Base-by-base conservation (phyloP, 2,888 invertebrate species). In the Willowsia nigromaculata region DNA sequence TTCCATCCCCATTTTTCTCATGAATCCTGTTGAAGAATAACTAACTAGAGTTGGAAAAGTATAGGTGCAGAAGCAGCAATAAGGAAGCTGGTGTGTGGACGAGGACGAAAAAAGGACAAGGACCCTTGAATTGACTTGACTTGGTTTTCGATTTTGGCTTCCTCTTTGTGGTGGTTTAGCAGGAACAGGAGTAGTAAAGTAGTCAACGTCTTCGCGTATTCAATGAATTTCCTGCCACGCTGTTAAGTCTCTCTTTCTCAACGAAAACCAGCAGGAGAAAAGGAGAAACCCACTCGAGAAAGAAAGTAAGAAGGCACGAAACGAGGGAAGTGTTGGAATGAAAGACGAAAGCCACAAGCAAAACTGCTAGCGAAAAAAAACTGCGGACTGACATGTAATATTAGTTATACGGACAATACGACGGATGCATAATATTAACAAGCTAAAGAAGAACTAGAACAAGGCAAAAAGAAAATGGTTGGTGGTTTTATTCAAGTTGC, bases 111-210 rank as follows among this genome's bases (percentile, higher is more conserved):
- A 33, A 68, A 37, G 53, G 78, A 59, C 62, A 81, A 87, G 81
- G 50, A 81, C 87, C 81, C 87, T 87, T 87, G 81, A 87, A 56
- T 80, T 78, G 76, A 78, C 76, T 78, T 78, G 50, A 87, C 87
- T 80, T 15, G 27, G 65, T 68, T 76, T 76, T 40, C 71, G 43
- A 18, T 85, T 85, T 85, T 25, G 33, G 22, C 68, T 74, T 85
- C 59, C 68, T 37, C 43, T 78, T 47, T 22, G 76, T 25, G 27
- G n/a, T 53, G 53, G 7, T 50, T 30, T 50, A 43, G 43, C 13
- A 9, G 53, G 37, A 47, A 47, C 53, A 15, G 65, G 30, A 30
- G 65, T 65, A 56, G 56, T 25, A 18, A 50, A 13, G 37, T 18
- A 5, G 68, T 68, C 68, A 6, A n/a, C 33, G 27, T 68, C 62